A percentile compares a stretch with the other conserved stretches of the same genome.
Conservation (phyloP, 1,140 invertebrate genomes). For the Drosophila elegans region DNA sequence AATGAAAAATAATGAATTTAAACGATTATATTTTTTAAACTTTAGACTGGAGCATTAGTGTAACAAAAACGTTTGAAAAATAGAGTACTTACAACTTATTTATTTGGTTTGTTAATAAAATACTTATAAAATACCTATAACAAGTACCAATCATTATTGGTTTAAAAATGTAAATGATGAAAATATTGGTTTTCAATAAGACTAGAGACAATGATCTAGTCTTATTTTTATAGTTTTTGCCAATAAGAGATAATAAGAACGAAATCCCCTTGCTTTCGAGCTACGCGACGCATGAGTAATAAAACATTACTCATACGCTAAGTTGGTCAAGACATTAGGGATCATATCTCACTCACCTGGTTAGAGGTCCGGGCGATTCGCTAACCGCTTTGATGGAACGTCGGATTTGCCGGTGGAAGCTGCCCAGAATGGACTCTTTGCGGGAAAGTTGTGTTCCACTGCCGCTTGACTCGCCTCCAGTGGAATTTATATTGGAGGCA, state of each 20-base stretch:
- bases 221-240: neutral
- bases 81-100: neutral
- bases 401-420: slow-evolving; percentile 86
- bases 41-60: neutral
- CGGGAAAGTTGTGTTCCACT: slow-evolving; percentile 70
- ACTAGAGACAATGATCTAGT: neutral
- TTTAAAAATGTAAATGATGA: neutral
- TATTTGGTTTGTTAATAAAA: neutral
- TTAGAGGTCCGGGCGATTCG: slow-evolving; percentile 81
- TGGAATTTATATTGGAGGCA: slow-evolving; percentile 68
- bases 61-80: neutral
- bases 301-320: slow-evolving; percentile 9
- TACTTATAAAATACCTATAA: neutral
- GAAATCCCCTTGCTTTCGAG: slow-evolving; percentile 3
- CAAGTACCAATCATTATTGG: slow-evolving; percentile 5
- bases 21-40: too few species aligned
- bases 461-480: slow-evolving; percentile 68
- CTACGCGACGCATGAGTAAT: slow-evolving; percentile 51
- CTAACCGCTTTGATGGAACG: slow-evolving; percentile 85
- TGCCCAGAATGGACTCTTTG: slow-evolving; percentile 85
- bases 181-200: too few species aligned
- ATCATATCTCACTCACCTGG: slow-evolving; percentile 69
- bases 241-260: neutral
- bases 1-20: too few species aligned
- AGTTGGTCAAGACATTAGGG: neutral